Conservation (phyloP, 2,113 vertebrate species). For the Actenoides lindsayi region DNA sequence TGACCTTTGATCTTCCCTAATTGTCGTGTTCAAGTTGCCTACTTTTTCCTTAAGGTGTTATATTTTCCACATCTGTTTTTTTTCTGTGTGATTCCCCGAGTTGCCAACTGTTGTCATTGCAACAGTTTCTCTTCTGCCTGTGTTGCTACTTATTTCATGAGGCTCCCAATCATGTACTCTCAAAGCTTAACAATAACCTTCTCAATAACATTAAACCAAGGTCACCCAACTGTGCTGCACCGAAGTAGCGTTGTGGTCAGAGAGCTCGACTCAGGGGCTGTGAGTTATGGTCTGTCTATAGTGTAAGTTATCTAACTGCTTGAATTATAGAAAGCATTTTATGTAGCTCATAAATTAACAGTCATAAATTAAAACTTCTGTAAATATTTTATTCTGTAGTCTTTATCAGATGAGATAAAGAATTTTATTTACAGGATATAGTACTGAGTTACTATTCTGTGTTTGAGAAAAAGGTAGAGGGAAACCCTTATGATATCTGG, state of each 20-base stretch:
- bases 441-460: neutral
- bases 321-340: neutral
- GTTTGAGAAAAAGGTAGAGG: neutral
- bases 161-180: neutral
- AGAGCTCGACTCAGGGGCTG: neutral
- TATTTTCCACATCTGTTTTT: neutral
- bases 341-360: neutral
- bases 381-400: neutral
- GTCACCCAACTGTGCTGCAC: neutral
- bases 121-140: conserved; percentile 12
- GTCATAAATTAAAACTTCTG: neutral
- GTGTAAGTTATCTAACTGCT: neutral
- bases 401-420: neutral
- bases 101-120: neutral
- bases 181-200: neutral
- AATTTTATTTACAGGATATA: neutral
- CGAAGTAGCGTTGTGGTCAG: neutral
- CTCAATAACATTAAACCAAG: neutral
- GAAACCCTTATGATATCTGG: neutral
- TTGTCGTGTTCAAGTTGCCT: accelerated
- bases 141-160: neutral
- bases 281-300: neutral
- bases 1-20: neutral
- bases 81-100: neutral
- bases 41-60: neutral